Evolutionary conservation across 1,140 invertebrate species (phyloP), one percentile per base, ranked within the genome.

Genomic region (Chionoecetes opilio): DNA sequence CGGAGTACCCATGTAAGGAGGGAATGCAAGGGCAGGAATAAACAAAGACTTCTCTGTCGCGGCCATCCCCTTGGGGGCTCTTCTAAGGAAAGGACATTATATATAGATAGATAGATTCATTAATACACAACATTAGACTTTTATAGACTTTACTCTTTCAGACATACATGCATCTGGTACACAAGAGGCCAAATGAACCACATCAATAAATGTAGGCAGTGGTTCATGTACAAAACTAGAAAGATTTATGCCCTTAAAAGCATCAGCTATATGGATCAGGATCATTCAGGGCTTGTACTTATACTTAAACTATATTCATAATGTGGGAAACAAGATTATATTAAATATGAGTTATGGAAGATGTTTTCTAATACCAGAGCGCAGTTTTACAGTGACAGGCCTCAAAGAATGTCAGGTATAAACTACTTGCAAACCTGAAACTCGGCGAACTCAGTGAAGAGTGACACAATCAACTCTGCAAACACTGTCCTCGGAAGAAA

Each of bases 391-490:
- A 21, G 63, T n/a, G n/a, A 21, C 63, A 75, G 63, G 21, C 21
- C 63, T 6, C 21, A 75, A 75, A 75, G 21, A 5, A 0, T 75
- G 63, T 75, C 63, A 75, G 37, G 85, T 87, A 31, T 38, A 17
- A 17, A 35, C 63, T 75, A 26, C 21, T 75, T 75, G 63, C 63
- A 75, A 2, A 75, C 63, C 63, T 75, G 63, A 9, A 9, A 53
- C 46, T 53, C 63, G 6, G 21, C n/a, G 63, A 75, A 75, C 21
- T 75, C 63, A 75, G 63, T 75, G 11, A 75, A 75, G 21, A 75
- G 63, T n/a, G 63, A 75, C n/a, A 75, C 63, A 75, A n/a, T 75
- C 63, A 75, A 75, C 63, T 75, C n/a, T 17, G 63, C 63, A n/a
- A 75, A 75, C 21, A 75, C 63, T 75, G 63, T n/a, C 26, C 11